Percentiles rank a stretch among this genome's conserved stretches.
Conservation (phyloP, 2,797 vertebrate genomes). For the Selene dorsalis region DNA sequence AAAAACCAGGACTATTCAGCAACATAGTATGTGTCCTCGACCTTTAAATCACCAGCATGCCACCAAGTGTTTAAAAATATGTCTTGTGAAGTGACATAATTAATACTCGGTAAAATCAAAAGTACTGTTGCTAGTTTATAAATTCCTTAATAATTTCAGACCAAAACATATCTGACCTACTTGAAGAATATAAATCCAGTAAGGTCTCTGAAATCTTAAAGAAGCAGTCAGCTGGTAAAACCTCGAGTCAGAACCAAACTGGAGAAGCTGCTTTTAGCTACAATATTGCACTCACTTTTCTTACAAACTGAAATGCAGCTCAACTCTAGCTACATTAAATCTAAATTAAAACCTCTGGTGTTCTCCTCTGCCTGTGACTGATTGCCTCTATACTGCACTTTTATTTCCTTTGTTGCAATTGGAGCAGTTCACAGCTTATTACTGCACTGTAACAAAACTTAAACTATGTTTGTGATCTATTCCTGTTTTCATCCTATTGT, state of each 20-base stretch:
- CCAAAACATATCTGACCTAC: not conserved
- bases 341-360: not conserved
- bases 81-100: not conserved
- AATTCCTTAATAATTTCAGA: not conserved
- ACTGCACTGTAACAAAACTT: not conserved
- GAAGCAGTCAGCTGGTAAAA: not conserved
- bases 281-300: not conserved
- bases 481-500: not conserved
- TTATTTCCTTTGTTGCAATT: conserved; percentile 3
- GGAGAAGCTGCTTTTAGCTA: not conserved
- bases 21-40: not conserved
- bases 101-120: too few species aligned
- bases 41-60: not conserved
- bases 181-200: not conserved
- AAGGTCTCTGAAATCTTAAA: not conserved
- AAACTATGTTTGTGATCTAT: not conserved
- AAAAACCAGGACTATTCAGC: not conserved
- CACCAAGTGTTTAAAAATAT: not conserved
- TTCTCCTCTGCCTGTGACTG: not conserved
- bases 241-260: not conserved
- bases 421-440: not conserved
- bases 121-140: not conserved
- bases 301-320: not conserved
- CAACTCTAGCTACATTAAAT: not conserved
- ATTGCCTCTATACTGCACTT: not conserved